These are phyloP conservation scores for Semotilus atromaculatus DNA, from an alignment of 2,797 vertebrate species.

Conservation along the genomic window DNA sequence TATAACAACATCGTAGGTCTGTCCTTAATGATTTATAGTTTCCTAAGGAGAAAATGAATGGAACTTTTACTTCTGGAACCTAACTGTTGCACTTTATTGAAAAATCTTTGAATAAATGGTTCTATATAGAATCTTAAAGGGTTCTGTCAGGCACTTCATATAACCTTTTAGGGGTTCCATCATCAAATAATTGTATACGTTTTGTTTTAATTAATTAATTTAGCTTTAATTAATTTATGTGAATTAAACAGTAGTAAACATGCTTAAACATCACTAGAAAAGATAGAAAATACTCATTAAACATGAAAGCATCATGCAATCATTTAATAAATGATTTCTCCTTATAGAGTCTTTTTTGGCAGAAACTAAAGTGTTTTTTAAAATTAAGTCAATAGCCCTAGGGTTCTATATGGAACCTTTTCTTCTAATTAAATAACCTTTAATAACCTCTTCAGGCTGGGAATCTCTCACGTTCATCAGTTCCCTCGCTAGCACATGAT, in stretches of 20 bases:
- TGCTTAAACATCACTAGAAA: too few relatives aligned
- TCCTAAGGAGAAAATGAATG: not conserved
- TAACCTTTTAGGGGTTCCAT: not conserved
- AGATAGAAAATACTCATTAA: too few relatives aligned
- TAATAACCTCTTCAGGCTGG: not conserved
- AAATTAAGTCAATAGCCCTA: not conserved
- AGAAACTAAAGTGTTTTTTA: too few relatives aligned
- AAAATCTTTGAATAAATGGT: not conserved
- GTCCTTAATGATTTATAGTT: not conserved
- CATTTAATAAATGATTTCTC: not conserved
- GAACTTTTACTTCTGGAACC: not conserved
- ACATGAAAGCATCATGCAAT: not conserved
- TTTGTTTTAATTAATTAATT: not conserved
- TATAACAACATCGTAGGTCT: not conserved
- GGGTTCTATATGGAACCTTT: not conserved
- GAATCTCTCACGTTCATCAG: not conserved
- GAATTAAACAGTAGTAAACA: too few relatives aligned
- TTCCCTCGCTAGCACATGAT: constrained; percentile 2
- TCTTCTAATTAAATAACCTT: not conserved
- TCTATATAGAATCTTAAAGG: not conserved
- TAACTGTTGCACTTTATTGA: not conserved
- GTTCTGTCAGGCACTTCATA: not conserved
- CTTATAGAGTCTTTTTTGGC: too few relatives aligned
- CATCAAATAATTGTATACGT: not conserved
- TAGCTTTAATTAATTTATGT: too few relatives aligned